Percentiles rank a stretch among this genome's conserved stretches.
Evolutionary conservation across 2,797 vertebrate species (phyloP).

Genomic region (Melopsittacus undulatus): DNA sequence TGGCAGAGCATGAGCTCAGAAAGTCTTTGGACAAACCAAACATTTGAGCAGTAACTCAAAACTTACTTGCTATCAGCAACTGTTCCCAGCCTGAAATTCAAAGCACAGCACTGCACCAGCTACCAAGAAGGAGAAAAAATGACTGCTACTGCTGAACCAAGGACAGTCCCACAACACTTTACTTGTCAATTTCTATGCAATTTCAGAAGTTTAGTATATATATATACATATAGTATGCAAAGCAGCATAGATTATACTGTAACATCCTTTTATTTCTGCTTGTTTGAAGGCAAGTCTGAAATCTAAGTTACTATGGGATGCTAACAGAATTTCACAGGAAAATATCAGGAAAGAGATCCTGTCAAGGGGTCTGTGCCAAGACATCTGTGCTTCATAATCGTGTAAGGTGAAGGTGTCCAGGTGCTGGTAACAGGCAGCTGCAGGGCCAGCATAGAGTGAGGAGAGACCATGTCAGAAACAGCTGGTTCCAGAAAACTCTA

Average conservation of each 20-base stretch:
- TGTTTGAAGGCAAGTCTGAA: background rate
- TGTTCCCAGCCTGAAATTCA: too few relatives aligned
- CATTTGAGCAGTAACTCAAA: too few relatives aligned
- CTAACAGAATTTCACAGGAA: background rate
- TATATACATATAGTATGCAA: too few relatives aligned
- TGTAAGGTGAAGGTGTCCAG: background rate
- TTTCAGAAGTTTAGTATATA: background rate
- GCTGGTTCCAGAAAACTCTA: background rate
- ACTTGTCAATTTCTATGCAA: background rate
- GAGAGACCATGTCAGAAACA: accelerated
- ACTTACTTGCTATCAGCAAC: too few relatives aligned
- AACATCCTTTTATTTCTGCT: background rate
- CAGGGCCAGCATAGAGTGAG: background rate
- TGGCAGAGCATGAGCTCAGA: too few relatives aligned
- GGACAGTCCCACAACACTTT: background rate
- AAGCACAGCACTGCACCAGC: too few relatives aligned
- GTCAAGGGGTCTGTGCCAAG: background rate
- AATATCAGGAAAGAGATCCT: background rate
- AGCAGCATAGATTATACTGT: background rate
- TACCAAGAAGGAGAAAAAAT: too few relatives aligned
- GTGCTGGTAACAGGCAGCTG: too few relatives aligned
- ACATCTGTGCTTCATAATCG: background rate
- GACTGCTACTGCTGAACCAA: too few relatives aligned
- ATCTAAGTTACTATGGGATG: background rate
- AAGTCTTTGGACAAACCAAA: too few relatives aligned